Conservation (phyloP, 1,140 invertebrate species). For the Akabosia matsudoensis region DNA sequence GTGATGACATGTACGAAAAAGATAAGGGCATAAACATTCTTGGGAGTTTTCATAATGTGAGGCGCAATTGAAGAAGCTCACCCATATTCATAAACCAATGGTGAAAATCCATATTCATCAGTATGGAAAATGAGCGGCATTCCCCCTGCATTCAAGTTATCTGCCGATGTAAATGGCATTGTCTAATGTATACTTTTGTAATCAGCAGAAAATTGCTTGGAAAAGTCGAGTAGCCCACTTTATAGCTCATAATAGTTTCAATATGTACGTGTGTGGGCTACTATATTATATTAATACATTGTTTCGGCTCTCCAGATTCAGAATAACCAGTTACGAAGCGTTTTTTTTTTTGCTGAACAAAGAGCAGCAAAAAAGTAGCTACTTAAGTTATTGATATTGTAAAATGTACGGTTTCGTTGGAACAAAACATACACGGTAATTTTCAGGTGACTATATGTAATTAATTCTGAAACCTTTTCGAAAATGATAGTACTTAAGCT, state of each 20-base stretch:
- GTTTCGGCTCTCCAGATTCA: not conserved
- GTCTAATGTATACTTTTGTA: not conserved
- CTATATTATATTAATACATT: not conserved
- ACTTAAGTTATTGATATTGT: too few species aligned
- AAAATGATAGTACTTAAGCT: too few species aligned
- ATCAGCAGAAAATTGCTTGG: conserved; percentile 3
- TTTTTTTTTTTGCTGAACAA: too few species aligned
- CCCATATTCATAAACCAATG: not conserved
- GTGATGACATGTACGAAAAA: conserved; percentile 4
- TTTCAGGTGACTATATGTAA: too few species aligned
- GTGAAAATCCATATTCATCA: too few species aligned
- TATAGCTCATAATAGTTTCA: not conserved
- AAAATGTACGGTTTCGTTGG: too few species aligned
- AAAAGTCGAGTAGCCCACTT: conserved; percentile 4
- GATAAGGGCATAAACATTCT: not conserved
- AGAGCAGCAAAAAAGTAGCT: too few species aligned
- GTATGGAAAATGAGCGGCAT: too few species aligned
- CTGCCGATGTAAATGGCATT: not conserved
- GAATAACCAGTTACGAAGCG: not conserved
- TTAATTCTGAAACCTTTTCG: too few species aligned
- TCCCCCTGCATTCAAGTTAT: too few species aligned
- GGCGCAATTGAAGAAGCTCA: too few species aligned
- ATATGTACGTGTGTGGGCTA: conserved; percentile 4
- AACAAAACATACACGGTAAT: too few species aligned
- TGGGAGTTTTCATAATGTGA: not conserved